These are phyloP conservation scores for Enteromius treurensis DNA, from an alignment of 2,797 vertebrate species.

Conservation along the genomic window DNA sequence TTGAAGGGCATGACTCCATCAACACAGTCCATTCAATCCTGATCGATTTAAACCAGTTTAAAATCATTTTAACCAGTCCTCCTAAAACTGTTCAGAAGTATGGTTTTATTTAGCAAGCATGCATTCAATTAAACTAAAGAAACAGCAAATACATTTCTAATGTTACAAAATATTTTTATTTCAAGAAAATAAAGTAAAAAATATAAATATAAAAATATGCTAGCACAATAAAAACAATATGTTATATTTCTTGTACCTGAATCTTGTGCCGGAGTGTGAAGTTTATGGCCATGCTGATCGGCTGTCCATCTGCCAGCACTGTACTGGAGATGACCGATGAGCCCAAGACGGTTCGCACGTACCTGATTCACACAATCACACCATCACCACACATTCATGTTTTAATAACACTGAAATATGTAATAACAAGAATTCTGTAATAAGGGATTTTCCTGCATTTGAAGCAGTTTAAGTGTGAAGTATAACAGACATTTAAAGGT, in stretches of 20 bases:
- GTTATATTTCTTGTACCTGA: conserved; percentile 63
- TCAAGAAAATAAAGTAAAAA: background rate
- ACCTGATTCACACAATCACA: conserved; percentile 68
- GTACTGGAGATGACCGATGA: conserved; percentile 87
- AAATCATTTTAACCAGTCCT: background rate
- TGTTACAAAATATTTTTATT: background rate
- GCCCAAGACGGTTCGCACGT: conserved; percentile 78
- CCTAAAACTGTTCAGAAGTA: background rate
- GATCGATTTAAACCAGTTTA: background rate
- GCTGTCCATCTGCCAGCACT: conserved; percentile 76
- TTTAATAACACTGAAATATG: background rate
- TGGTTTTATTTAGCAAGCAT: background rate
- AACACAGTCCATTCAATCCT: background rate
- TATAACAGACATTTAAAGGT: background rate
- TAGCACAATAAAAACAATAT: background rate
- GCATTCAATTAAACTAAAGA: background rate
- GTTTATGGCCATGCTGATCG: conserved; percentile 79
- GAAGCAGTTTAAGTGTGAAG: background rate
- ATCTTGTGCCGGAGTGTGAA: conserved; percentile 82
- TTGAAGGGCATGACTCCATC: background rate
- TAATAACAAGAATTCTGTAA: background rate
- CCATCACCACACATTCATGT: background rate
- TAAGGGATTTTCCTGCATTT: background rate
- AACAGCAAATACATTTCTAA: background rate
- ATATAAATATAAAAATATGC: background rate